Evolutionary conservation across 2,888 invertebrate species (phyloP).

Genomic region (Erynnis tages): DNA sequence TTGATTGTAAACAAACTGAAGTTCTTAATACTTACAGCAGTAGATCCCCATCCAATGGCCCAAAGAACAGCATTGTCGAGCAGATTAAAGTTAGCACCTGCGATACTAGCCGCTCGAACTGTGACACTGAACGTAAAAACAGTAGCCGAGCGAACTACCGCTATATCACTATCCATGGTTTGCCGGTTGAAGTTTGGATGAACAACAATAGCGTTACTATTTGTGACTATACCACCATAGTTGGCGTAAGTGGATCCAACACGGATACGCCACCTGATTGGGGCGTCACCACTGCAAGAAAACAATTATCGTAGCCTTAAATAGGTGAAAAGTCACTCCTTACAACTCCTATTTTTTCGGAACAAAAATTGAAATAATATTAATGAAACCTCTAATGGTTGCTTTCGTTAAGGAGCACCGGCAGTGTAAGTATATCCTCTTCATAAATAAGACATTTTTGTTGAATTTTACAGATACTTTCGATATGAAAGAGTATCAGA

Average conservation of each 20-base stretch:
- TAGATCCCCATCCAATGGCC: conserved; percentile 47
- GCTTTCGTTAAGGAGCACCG: no score
- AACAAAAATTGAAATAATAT: no score
- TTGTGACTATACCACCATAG: background rate
- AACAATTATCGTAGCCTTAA: background rate
- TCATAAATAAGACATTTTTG: no score
- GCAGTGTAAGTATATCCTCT: no score
- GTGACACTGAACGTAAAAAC: conserved; percentile 30
- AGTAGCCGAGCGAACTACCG: conserved; percentile 44
- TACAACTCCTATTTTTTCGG: no score
- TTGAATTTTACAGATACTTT: no score
- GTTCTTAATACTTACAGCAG: conserved; percentile 36
- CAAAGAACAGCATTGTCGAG: conserved; percentile 42
- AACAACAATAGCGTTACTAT: conserved; percentile 31
- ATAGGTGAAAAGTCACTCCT: no score
- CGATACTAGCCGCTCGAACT: conserved; percentile 37
- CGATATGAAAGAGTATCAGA: no score
- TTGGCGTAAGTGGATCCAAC: conserved; percentile 15
- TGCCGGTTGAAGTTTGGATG: conserved; percentile 58
- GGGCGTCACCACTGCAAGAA: conserved; percentile 8
- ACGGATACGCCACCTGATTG: conserved; percentile 6
- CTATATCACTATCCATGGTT: conserved; percentile 54
- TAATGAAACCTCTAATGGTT: no score
- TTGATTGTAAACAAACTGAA: no score
- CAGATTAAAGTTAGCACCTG: conserved; percentile 40